phyloP scores from a whole-genome alignment of 2,113 vertebrate genomes.

The Aegotheles bennettii region DNA sequence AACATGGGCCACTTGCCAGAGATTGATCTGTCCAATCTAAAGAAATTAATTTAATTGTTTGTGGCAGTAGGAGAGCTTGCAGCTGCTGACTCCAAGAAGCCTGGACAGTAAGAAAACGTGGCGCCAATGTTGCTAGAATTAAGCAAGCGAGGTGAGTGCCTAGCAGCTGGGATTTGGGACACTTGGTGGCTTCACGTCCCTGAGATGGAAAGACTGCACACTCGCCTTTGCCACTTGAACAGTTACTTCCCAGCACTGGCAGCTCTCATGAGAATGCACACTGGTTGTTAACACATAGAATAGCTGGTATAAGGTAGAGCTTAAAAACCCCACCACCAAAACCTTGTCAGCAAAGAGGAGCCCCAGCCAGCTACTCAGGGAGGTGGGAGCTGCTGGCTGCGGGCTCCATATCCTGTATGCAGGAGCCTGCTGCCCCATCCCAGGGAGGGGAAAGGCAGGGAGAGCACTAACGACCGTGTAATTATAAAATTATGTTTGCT shows the following conservation, averaged over 20 bases:
- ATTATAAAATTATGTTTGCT: conserved; percentile 33
- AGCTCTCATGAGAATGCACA: background rate
- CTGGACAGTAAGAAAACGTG: background rate
- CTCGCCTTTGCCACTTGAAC: background rate
- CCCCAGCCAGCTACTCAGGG: background rate
- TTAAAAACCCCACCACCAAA: background rate
- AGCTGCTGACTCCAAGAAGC: conserved; percentile 28
- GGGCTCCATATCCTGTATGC: background rate
- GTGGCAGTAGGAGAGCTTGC: conserved; percentile 11
- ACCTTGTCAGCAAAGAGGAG: background rate
- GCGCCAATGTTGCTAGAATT: background rate
- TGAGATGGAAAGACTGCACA: background rate
- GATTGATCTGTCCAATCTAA: background rate
- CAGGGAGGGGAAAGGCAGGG: background rate
- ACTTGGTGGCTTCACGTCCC: background rate
- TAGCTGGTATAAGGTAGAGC: accelerated
- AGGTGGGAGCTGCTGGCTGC: background rate
- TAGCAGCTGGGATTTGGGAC: accelerated
- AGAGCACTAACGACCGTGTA: background rate
- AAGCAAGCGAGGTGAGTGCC: background rate
- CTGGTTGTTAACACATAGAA: background rate
- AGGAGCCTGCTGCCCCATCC: background rate
- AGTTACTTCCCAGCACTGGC: accelerated
- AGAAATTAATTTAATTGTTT: conserved; percentile 25
- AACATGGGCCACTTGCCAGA: background rate